Conservation (phyloP, 2,797 vertebrate genomes). For the Sparus aurata region DNA sequence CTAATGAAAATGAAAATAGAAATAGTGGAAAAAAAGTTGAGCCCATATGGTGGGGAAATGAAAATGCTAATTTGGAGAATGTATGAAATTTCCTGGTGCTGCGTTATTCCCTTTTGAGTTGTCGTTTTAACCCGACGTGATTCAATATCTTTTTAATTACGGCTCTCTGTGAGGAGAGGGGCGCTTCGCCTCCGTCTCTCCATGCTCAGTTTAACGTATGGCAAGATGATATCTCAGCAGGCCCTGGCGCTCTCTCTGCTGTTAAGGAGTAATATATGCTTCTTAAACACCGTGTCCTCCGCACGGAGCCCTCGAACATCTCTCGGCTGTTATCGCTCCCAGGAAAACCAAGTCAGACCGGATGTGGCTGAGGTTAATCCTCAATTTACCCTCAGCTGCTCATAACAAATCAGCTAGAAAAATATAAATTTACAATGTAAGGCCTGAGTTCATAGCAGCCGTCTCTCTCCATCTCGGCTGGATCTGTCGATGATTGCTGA, state of each 20-base stretch:
- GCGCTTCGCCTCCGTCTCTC: slow-evolving; percentile 26
- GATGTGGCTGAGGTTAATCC: slow-evolving; percentile 32
- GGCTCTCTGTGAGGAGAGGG: slow-evolving; percentile 37
- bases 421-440: slow-evolving; percentile 13
- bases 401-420: slow-evolving; percentile 9
- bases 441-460: slow-evolving; percentile 7
- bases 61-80: slow-evolving; percentile 55
- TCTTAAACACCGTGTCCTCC: slow-evolving; percentile 26
- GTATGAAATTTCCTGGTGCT: slow-evolving; percentile 23
- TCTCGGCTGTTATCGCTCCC: background rate
- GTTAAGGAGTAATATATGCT: slow-evolving; percentile 37
- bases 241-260: slow-evolving; percentile 5
- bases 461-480: slow-evolving; percentile 15
- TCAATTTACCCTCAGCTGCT: slow-evolving; percentile 1
- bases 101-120: slow-evolving; percentile 36
- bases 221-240: slow-evolving; percentile 58
- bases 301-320: background rate
- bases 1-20: slow-evolving; percentile 59
- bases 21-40: slow-evolving; percentile 31
- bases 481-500: slow-evolving; percentile 40
- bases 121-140: slow-evolving; percentile 40
- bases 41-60: slow-evolving; percentile 27
- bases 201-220: slow-evolving; percentile 45
- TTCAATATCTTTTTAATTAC: slow-evolving; percentile 72
- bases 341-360: background rate